These are phyloP conservation scores for Agapostemon virescens DNA, from an alignment of 2,888 invertebrate genomes.

Conservation along the genomic window DNA sequence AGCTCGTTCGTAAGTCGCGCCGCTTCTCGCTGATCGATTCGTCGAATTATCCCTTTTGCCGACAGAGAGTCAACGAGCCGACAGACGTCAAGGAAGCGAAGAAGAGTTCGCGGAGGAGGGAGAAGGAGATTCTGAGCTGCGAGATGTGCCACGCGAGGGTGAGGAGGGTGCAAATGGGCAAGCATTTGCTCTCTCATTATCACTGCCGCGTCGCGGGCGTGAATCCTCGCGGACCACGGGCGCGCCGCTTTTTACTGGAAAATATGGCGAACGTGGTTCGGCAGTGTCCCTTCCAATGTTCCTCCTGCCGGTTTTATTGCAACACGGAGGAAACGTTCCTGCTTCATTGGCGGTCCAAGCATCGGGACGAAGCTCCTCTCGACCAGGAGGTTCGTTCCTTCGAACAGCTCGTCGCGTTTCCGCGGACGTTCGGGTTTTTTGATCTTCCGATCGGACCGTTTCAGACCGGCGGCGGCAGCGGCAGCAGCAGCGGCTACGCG, in stretches of 20 bases:
- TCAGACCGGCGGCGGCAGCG: conserved; percentile 82
- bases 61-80: conserved; percentile 51
- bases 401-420: neutral
- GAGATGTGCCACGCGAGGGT: conserved; percentile 88
- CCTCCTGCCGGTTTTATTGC: conserved; percentile 91
- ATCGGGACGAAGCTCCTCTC: conserved; percentile 83
- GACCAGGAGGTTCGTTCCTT: conserved; percentile 76
- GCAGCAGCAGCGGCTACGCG: conserved; percentile 85
- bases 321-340: conserved; percentile 88
- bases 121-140: conserved; percentile 85
- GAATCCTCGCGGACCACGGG: conserved; percentile 82
- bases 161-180: conserved; percentile 87
- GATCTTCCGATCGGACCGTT: neutral
- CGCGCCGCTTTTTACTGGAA: conserved; percentile 86
- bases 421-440: too few relatives aligned
- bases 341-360: conserved; percentile 87
- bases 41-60: conserved; percentile 4
- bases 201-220: conserved; percentile 87
- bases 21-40: neutral
- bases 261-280: conserved; percentile 90
- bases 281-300: conserved; percentile 93
- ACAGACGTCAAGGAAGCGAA: conserved; percentile 40
- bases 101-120: conserved; percentile 81
- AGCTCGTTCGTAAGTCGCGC: neutral
- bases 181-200: conserved; percentile 92